Evolutionary conservation across 1,140 invertebrate species (phyloP).

Genomic region (Eulimnadia texana): DNA sequence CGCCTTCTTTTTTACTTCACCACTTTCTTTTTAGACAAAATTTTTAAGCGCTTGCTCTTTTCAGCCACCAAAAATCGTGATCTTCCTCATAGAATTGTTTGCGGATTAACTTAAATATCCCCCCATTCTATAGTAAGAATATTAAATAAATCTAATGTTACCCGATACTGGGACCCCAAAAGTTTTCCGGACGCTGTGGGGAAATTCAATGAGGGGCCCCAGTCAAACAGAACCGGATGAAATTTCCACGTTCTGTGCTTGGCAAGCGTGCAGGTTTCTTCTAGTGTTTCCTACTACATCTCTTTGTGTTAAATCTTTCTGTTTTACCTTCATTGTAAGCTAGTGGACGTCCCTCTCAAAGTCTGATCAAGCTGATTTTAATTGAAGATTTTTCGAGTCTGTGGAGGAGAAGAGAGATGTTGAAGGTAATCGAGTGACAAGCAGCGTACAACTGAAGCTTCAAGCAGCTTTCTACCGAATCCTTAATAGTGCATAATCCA

Average conservation of each 20-base stretch:
- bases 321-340: background rate
- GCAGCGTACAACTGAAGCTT: background rate
- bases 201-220: too few species aligned
- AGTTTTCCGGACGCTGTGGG: background rate
- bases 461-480: background rate
- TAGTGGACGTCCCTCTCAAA: background rate
- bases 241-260: too few species aligned
- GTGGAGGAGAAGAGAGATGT: background rate
- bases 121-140: background rate
- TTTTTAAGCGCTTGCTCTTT: too few species aligned
- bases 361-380: background rate
- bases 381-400: background rate
- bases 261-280: background rate
- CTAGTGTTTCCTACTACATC: background rate
- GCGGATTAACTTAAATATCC: too few species aligned
- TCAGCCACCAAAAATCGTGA: too few species aligned
- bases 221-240: too few species aligned
- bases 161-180: background rate
- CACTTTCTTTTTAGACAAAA: background rate
- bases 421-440: background rate
- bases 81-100: too few species aligned
- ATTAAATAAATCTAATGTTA: background rate
- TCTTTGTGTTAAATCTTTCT: background rate
- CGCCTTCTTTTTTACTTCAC: background rate
- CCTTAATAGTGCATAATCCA: background rate